These are phyloP conservation scores for Caenorhabditis zanzibari DNA, from an alignment of 2,888 invertebrate species.

Conservation along the genomic window DNA sequence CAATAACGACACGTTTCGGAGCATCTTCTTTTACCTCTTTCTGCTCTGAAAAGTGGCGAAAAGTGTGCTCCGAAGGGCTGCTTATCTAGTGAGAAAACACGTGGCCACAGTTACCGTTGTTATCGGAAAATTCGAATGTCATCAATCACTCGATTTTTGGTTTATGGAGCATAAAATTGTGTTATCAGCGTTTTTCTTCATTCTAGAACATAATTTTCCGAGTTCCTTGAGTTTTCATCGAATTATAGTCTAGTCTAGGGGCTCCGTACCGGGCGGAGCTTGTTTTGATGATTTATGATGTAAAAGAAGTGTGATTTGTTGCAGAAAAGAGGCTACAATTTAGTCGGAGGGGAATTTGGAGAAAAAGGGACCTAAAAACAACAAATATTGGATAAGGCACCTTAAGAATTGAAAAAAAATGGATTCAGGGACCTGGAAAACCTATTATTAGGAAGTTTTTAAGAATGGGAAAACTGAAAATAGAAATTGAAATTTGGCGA, in stretches of 20 bases:
- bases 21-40: background rate
- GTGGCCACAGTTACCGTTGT: slow-evolving; percentile 14
- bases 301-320: slow-evolving; percentile 8
- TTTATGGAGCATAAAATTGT: slow-evolving; percentile 20
- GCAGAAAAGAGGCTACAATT: background rate
- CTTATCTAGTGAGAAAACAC: slow-evolving; percentile 50
- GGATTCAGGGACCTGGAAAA: too few relatives aligned
- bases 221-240: background rate
- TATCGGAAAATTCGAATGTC: slow-evolving; percentile 15
- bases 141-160: slow-evolving; percentile 57
- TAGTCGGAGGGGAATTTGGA: background rate
- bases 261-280: slow-evolving; percentile 7
- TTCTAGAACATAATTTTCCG: background rate
- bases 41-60: background rate
- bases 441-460: too few relatives aligned
- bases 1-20: slow-evolving; percentile 31
- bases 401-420: too few relatives aligned
- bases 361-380: too few relatives aligned
- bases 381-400: too few relatives aligned
- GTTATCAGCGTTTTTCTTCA: background rate
- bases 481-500: too few relatives aligned
- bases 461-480: too few relatives aligned
- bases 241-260: slow-evolving; percentile 54
- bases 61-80: background rate
- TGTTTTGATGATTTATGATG: slow-evolving; percentile 30